Percentiles rank a stretch among this genome's conserved stretches.
These are phyloP conservation scores for Oryzias curvinotus DNA, from an alignment of 2,113 vertebrate genomes.

Conservation along the genomic window DNA sequence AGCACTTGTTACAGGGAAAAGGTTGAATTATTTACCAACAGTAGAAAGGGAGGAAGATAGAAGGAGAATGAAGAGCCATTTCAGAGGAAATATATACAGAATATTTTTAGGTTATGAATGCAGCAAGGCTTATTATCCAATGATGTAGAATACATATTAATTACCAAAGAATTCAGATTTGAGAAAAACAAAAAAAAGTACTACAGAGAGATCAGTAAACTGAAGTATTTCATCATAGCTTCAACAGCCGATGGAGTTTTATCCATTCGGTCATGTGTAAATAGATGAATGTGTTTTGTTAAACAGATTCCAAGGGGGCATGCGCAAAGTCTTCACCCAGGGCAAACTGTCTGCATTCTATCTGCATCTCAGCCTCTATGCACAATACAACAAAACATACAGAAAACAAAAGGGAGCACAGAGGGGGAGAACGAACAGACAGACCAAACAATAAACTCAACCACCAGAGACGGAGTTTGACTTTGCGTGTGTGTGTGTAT, in stretches of 20 bases:
- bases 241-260: slow-evolving; percentile 25
- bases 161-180: slow-evolving; percentile 9
- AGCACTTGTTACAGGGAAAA: slow-evolving; percentile 76
- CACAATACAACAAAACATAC: slow-evolving; percentile 76
- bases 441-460: slow-evolving; percentile 78
- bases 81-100: slow-evolving; percentile 45
- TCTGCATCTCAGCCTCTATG: slow-evolving; percentile 73
- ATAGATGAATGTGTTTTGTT: slow-evolving; percentile 64
- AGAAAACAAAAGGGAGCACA: slow-evolving; percentile 78
- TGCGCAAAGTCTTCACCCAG: slow-evolving; percentile 59
- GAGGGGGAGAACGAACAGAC: slow-evolving; percentile 67
- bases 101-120: slow-evolving; percentile 55
- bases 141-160: slow-evolving; percentile 48
- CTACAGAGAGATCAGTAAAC: slow-evolving; percentile 21
- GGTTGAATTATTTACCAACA: slow-evolving; percentile 83
- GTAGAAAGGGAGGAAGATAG: slow-evolving; percentile 43
- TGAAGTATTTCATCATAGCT: slow-evolving; percentile 11
- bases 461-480: slow-evolving; percentile 73
- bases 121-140: slow-evolving; percentile 68
- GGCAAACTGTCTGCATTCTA: slow-evolving; percentile 75
- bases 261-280: slow-evolving; percentile 45
- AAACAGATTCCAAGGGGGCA: slow-evolving; percentile 59
- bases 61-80: slow-evolving; percentile 32
- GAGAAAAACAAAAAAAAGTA: slow-evolving; percentile 10
- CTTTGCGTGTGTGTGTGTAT: slow-evolving; percentile 52